phyloP scores from a whole-genome alignment of 2,113 vertebrate species.

The Scolopax mira region DNA sequence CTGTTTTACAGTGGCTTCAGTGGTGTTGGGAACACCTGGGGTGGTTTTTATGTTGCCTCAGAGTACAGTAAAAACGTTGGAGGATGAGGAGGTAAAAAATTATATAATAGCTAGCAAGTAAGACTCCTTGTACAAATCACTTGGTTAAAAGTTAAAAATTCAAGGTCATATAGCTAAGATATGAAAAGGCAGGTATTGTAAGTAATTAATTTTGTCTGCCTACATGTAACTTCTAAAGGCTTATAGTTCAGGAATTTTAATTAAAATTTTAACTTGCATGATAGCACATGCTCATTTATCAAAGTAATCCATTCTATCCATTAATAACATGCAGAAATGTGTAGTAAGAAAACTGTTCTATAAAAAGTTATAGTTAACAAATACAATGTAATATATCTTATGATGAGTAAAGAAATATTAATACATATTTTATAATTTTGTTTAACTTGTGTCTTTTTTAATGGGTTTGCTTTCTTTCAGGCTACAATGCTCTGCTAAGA shows the following conservation, averaged over 20 bases:
- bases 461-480: conserved; percentile 67
- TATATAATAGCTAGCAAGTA: not conserved
- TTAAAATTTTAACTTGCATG: not conserved
- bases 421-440: not conserved
- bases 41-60: not conserved
- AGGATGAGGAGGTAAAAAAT: not conserved
- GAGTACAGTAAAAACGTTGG: not conserved
- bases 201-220: not conserved
- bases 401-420: not conserved
- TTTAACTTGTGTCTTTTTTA: not conserved
- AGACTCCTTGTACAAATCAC: accelerated
- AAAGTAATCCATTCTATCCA: not conserved
- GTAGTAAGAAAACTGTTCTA: not conserved
- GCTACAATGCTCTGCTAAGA: conserved; percentile 93
- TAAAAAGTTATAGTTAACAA: not conserved
- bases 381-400: not conserved
- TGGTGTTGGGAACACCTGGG: not conserved
- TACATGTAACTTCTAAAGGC: not conserved
- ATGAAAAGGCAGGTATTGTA: not conserved
- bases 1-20: not conserved
- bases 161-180: not conserved
- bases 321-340: not conserved
- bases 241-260: not conserved
- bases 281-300: not conserved
- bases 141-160: not conserved